phyloP scores from a whole-genome alignment of 2,113 vertebrate genomes.

The Orientallactaga bullata region DNA sequence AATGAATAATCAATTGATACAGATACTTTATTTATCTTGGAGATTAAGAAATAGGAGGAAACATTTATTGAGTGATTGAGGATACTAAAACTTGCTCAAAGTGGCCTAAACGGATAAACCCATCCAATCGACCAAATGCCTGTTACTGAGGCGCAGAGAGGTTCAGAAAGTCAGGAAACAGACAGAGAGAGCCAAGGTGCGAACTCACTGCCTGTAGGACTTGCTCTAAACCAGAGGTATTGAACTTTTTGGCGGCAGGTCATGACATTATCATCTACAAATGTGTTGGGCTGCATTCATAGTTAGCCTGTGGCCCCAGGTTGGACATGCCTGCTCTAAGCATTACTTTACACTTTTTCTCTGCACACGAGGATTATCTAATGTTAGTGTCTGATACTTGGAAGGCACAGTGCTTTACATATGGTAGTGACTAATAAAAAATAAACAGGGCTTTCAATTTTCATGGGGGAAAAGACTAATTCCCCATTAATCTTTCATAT shows the following conservation, averaged over 20 bases:
- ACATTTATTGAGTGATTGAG: background rate
- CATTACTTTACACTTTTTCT: conserved; percentile 14
- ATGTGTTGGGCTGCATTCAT: background rate
- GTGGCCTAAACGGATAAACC: background rate
- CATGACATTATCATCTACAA: background rate
- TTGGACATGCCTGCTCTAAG: background rate
- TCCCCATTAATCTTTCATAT: background rate
- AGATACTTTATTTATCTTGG: background rate
- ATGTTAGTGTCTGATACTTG: background rate
- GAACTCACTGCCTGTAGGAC: background rate
- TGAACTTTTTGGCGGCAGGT: too few relatives aligned
- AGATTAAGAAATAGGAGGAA: background rate
- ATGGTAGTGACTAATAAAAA: background rate
- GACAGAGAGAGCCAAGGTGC: background rate
- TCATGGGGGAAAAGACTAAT: background rate
- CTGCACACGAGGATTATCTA: conserved; percentile 14
- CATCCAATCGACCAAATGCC: background rate
- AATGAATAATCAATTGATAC: background rate
- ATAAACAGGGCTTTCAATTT: conserved; percentile 1
- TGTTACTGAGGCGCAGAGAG: background rate
- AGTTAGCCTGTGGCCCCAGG: background rate
- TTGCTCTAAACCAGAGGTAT: background rate
- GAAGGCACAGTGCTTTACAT: background rate
- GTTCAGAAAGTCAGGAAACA: background rate
- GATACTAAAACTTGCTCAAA: background rate